Percentiles rank a stretch among this genome's conserved stretches.
These are phyloP conservation scores for Ahaetulla prasina DNA, from an alignment of 2,113 vertebrate genomes.

Conservation along the genomic window DNA sequence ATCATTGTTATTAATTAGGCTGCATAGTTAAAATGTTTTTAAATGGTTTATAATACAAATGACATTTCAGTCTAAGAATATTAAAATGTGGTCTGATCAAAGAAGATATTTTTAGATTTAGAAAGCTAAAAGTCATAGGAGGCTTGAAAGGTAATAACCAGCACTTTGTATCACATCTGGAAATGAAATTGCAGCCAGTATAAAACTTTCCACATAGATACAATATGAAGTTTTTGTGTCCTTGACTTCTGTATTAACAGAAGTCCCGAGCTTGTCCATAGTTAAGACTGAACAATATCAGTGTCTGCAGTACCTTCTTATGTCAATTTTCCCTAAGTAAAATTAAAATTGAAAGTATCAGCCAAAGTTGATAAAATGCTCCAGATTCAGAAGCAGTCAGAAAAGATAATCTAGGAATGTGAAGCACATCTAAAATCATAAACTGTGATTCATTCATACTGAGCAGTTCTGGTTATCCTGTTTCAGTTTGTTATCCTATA, in stretches of 20 bases:
- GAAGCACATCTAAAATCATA: background rate
- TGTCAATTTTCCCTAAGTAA: background rate
- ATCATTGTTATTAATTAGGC: background rate
- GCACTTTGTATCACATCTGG: background rate
- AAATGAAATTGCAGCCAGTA: background rate
- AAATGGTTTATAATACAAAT: background rate
- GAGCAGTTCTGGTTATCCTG: background rate
- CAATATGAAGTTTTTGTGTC: background rate
- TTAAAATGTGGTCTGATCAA: background rate
- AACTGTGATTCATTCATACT: background rate
- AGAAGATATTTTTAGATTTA: background rate
- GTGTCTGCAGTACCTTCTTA: background rate
- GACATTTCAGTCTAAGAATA: background rate
- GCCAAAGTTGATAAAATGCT: background rate
- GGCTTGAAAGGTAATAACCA: background rate
- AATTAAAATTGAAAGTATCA: background rate
- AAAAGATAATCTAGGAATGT: background rate
- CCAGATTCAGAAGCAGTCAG: background rate
- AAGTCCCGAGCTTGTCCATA: background rate
- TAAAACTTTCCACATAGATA: background rate
- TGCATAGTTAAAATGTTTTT: background rate
- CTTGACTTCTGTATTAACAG: background rate
- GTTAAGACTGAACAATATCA: background rate
- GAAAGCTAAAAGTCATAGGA: background rate
- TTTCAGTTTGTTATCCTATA: background rate